A percentile compares a stretch with the other conserved stretches of the same genome.
Evolutionary conservation across 2,113 vertebrate species (phyloP).

Genomic region (Rostratula benghalensis): DNA sequence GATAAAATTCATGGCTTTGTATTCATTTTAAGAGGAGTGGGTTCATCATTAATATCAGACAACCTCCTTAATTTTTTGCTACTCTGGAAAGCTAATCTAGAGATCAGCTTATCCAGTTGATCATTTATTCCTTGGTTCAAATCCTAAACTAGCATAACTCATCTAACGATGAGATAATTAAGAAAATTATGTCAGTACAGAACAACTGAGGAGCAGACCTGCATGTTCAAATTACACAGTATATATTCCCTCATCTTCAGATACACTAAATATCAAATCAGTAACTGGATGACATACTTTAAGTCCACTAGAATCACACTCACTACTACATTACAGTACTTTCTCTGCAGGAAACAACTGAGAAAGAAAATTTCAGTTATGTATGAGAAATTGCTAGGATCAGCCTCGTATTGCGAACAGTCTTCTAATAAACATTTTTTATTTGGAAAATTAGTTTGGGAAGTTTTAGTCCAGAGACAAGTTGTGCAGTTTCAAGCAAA

Average conservation of each 20-base stretch:
- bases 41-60: neutral
- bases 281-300: neutral
- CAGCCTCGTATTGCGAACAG: neutral
- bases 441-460: neutral
- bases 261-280: neutral
- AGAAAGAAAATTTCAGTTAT: neutral
- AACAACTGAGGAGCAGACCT: neutral
- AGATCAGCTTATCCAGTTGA: neutral
- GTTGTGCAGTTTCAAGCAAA: conserved; percentile 47
- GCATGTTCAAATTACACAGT: neutral
- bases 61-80: neutral
- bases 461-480: neutral
- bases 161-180: neutral
- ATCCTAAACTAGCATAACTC: neutral
- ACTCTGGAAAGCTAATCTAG: neutral
- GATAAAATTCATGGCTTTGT: neutral
- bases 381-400: neutral
- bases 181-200: neutral
- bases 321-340: neutral
- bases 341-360: neutral
- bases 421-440: neutral
- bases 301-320: neutral
- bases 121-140: neutral
- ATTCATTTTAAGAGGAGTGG: neutral
- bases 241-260: neutral